Percentiles rank a stretch among this genome's conserved stretches.
Evolutionary conservation across 2,888 invertebrate genomes (phyloP).

Genomic region (Chalcosyrphus nemorum): DNA sequence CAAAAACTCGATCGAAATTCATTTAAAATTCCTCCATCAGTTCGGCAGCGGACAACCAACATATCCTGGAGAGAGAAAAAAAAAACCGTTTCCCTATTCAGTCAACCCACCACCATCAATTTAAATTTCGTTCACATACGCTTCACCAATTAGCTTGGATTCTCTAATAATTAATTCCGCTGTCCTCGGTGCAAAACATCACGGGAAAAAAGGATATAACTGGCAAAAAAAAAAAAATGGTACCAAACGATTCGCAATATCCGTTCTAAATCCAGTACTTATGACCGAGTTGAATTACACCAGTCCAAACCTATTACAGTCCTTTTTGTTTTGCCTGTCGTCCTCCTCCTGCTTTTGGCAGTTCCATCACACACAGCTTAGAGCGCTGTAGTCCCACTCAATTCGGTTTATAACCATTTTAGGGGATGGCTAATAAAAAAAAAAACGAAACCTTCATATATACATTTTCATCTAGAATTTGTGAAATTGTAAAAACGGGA

Average conservation of each 20-base stretch:
- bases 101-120: background rate
- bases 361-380: background rate
- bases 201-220: background rate
- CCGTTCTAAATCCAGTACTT: conserved; percentile 46
- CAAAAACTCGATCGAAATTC: conserved; percentile 51
- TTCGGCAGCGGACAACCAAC: background rate
- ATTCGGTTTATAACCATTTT: conserved; percentile 40
- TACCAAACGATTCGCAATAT: conserved; percentile 47
- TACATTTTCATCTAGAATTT: conserved; percentile 35
- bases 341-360: background rate
- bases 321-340: background rate
- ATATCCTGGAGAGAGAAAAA: background rate
- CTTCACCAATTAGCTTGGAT: conserved; percentile 61
- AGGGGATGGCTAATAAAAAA: conserved; percentile 43
- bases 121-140: conserved; percentile 60
- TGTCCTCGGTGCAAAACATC: background rate
- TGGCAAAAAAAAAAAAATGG: background rate
- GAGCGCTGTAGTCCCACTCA: too few species aligned
- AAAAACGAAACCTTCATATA: too few species aligned
- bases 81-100: background rate
- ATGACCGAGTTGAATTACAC: conserved; percentile 37
- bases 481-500: conserved; percentile 20
- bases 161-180: conserved; percentile 37
- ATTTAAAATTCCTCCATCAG: conserved; percentile 58
- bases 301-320: conserved; percentile 37